Base-by-base conservation (phyloP, 2,888 invertebrate species). In the Escarpia spicata region DNA sequence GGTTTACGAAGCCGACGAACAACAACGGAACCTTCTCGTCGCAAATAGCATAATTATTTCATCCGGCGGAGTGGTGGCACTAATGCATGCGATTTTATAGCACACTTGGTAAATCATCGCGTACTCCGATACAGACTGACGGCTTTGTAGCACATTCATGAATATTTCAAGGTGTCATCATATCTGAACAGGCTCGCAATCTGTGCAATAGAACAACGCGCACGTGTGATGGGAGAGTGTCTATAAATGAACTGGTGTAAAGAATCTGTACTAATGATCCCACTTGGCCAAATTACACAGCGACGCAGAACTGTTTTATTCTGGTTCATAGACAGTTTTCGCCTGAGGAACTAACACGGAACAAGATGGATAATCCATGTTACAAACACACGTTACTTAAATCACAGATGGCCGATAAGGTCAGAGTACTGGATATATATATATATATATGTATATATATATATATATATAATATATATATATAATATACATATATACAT, bases 121-220 rank as follows among this genome's bases (percentile, higher is more conserved):
- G n/a, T 26, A 75, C 75, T 75, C 75, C 52, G 26, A 75, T 19
- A n/a, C 75, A 75, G 75, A 75, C 75, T 75, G 19, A 75, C 75
- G 26, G 75, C 75, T 75, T 75, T 75, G 75, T 75, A 4, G 26
- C 75, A 75, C 75, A 75, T 75, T 75, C 75, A 75, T 75, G 75
- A 75, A 75, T 75, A 75, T 75, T 75, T 75, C 75, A 75, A 75
- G 75, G 75, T 75, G 75, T 75, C n/a, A n/a, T 75, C 75, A 75
- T 75, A 75, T 75, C 19, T 26, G 75, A n/a, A 15, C 3, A 75
- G n/a, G 75, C 75, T 26, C n/a, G 3, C 19, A 75, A 75, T 75
- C 26, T 75, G 75, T 75, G n/a, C 75, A 75, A 26, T 75, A 26
- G 26, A 75, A 75, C 75, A 75, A 75, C 26, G n/a, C 26, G 19